Percentiles rank a stretch among this genome's conserved stretches.
phyloP scores from a whole-genome alignment of 2,797 vertebrate genomes.

The Enteromius afrohamiltoni region DNA sequence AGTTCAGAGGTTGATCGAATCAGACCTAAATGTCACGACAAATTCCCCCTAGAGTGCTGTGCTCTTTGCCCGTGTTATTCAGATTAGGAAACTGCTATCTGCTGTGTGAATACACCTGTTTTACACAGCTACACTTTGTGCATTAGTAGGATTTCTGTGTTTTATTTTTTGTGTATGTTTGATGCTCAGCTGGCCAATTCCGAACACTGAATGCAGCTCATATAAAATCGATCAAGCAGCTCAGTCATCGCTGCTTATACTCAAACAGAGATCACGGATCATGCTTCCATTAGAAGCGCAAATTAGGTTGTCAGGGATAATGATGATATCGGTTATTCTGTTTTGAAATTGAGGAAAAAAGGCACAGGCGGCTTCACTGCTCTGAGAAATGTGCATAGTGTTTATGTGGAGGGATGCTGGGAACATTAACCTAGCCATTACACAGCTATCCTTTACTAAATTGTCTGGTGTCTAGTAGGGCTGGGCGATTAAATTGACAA shows the following conservation, averaged over 20 bases:
- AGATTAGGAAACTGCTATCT: constrained; percentile 13
- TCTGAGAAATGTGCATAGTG: background rate
- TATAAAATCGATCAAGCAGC: constrained; percentile 31
- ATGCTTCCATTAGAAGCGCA: constrained; percentile 26
- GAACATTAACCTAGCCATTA: constrained; percentile 1
- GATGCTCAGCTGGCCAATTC: constrained; percentile 42
- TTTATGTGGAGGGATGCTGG: constrained; percentile 9
- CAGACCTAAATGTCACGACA: constrained; percentile 19
- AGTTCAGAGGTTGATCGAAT: background rate
- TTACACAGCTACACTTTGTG: background rate
- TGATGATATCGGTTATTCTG: constrained; percentile 45
- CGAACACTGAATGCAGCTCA: constrained; percentile 9
- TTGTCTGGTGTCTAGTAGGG: background rate
- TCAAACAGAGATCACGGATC: constrained; percentile 37
- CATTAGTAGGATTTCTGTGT: background rate
- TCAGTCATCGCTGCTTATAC: constrained; percentile 32
- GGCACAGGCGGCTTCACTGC: background rate
- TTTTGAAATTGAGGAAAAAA: constrained; percentile 35
- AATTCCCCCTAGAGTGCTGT: background rate
- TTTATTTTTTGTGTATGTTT: background rate
- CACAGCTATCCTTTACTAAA: constrained; percentile 10
- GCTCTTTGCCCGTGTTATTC: constrained; percentile 28
- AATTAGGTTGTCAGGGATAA: constrained; percentile 43
- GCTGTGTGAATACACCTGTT: background rate
- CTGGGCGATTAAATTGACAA: too few species aligned